Conservation (phyloP, 1,140 invertebrate genomes). For the Dreissena rostriformis region DNA sequence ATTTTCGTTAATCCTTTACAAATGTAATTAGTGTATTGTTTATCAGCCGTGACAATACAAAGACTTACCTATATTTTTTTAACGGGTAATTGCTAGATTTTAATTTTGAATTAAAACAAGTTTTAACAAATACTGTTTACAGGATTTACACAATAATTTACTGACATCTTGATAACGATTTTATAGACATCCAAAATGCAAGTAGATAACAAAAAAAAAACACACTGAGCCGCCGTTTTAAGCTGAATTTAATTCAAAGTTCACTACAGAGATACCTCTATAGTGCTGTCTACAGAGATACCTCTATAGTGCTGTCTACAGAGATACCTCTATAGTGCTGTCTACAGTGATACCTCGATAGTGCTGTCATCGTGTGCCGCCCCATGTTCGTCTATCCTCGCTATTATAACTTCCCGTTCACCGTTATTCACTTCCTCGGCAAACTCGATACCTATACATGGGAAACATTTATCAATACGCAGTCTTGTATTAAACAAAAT, state of each 20-base stretch:
- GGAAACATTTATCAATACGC: not conserved
- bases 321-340: not conserved
- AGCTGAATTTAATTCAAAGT: not conserved
- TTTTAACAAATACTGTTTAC: too few species aligned
- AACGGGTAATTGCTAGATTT: too few species aligned
- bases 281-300: not conserved
- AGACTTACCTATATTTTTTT: too few species aligned
- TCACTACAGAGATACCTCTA: not conserved
- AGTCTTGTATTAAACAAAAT: not conserved
- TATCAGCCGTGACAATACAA: too few species aligned
- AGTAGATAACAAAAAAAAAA: not conserved
- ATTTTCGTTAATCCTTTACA: too few species aligned
- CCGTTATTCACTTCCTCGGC: constrained; percentile 18
- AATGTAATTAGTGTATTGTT: too few species aligned
- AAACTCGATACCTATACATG: constrained; percentile 39
- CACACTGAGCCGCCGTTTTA: not conserved
- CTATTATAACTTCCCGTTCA: constrained; percentile 20
- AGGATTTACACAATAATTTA: too few species aligned
- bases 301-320: not conserved
- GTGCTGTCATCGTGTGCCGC: constrained; percentile 45
- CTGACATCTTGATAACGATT: too few species aligned
- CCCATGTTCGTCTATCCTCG: constrained; percentile 23
- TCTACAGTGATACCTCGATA: constrained; percentile 18
- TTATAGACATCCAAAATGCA: not conserved
- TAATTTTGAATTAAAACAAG: too few species aligned